Evolutionary conservation across 37 sponge, comb jelly and placozoan species (phyloP), one percentile per base, ranked within the genome.

Genomic region (Halisarca cf. caerulea): DNA sequence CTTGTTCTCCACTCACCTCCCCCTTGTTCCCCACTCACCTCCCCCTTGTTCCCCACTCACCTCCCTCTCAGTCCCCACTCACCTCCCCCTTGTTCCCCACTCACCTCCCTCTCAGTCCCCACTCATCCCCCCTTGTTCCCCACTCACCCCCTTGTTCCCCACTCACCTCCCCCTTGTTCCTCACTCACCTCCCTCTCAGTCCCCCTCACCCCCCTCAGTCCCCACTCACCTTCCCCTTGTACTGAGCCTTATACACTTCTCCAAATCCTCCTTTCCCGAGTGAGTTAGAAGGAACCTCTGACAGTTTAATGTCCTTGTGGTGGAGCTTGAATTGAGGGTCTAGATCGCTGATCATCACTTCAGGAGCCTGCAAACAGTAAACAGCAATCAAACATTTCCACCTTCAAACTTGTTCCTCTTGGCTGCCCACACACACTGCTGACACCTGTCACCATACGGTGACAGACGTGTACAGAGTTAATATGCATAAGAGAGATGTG

Each of bases 181-280:
- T 21, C 20, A 68, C 83, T 23, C 25, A 83, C 83, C 72, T 68
- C 28, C 27, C 77, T 59, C 20, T 30, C 64, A 27, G 64, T 61
- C 4, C 30, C 23, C 20, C 57, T 54, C 57, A 11, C 57, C n/a
- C n/a, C n/a, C n/a, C n/a, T n/a, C 64, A 27, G 64, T 61, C 4
- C 30, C 23, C 20, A 68, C 83, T 23, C 25, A 83, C 83, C 72
- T 68, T 34, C 27, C 77, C 73, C 20, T 30, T 74, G 24, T 83
- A 53, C 5, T 21, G 4, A 21, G 85, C 90, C 70, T 89, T 89
- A 85, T 86, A 89, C 42, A 93, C 93, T 9, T 83, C 85, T 33
- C 88, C 93, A 84, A 87, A 93, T 4, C 93, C 90, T 44, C 93
- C 93, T 53, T 81, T 86, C 3, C 93, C 93, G 28, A 93, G 70